phyloP scores from a whole-genome alignment of 2,888 invertebrate genomes.

The Tinea pellionella region DNA sequence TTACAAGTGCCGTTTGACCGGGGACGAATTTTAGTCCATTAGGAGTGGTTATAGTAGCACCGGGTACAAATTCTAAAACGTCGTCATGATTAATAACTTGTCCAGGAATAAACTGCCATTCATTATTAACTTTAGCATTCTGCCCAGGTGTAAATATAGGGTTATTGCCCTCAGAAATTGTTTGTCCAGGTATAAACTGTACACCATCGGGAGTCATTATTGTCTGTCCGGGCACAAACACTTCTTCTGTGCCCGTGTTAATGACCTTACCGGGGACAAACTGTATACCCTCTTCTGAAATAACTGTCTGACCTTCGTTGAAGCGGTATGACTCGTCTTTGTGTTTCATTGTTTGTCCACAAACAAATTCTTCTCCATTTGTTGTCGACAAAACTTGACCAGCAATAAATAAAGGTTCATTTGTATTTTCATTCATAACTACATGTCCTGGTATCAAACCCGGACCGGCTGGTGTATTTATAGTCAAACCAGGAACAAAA shows the following conservation, averaged over 20 bases:
- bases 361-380: slow-evolving; percentile 69
- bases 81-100: slow-evolving; percentile 70
- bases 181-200: slow-evolving; percentile 75
- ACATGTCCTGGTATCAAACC: slow-evolving; percentile 80
- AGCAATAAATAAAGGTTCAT: slow-evolving; percentile 75
- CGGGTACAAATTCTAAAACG: slow-evolving; percentile 71
- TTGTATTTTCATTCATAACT: slow-evolving; percentile 67
- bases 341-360: slow-evolving; percentile 72
- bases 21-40: slow-evolving; percentile 75
- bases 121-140: slow-evolving; percentile 61
- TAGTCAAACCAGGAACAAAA: slow-evolving; percentile 80
- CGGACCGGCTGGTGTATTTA: slow-evolving; percentile 75
- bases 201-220: slow-evolving; percentile 70
- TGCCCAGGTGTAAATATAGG: slow-evolving; percentile 74
- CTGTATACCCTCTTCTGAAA: slow-evolving; percentile 71
- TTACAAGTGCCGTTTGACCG: slow-evolving; percentile 68
- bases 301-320: slow-evolving; percentile 72
- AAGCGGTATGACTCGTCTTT: slow-evolving; percentile 68
- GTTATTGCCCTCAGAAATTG: slow-evolving; percentile 56
- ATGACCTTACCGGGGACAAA: slow-evolving; percentile 72
- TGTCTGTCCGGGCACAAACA: slow-evolving; percentile 73
- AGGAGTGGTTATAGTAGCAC: slow-evolving; percentile 72
- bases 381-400: slow-evolving; percentile 74
- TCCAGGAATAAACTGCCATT: slow-evolving; percentile 75
- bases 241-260: slow-evolving; percentile 51